These are phyloP conservation scores for Conus ventricosus DNA, from an alignment of 1,140 invertebrate species.

Conservation along the genomic window DNA sequence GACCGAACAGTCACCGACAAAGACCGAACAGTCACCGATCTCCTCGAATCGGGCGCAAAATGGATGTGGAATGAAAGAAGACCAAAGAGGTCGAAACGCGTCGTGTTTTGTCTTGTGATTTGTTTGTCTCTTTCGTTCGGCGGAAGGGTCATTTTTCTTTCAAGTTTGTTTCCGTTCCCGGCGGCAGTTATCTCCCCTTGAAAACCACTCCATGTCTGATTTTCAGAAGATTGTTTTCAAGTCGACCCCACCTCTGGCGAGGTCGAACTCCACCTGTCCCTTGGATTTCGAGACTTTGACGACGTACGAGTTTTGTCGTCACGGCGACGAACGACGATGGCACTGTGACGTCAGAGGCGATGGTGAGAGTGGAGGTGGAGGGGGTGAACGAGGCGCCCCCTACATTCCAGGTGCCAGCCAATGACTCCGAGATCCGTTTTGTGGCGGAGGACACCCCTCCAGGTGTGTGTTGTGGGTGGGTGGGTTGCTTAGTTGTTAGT, in stretches of 20 bases:
- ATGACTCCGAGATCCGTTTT: neutral
- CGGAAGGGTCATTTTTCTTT: too few relatives aligned
- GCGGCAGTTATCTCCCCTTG: too few relatives aligned
- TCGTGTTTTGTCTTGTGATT: too few relatives aligned
- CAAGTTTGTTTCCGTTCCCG: too few relatives aligned
- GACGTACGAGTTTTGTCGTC: constrained; percentile 10
- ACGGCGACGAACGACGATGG: constrained; percentile 12
- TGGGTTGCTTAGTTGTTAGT: neutral
- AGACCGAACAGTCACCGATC: too few relatives aligned
- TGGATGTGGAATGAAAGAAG: too few relatives aligned
- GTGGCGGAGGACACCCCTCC: neutral
- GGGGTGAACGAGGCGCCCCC: constrained; percentile 32
- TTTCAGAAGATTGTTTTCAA: neutral
- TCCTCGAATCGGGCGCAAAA: too few relatives aligned
- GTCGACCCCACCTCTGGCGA: constrained; percentile 5
- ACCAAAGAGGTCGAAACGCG: too few relatives aligned
- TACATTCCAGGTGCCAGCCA: neutral
- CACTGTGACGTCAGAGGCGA: constrained; percentile 18
- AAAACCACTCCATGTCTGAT: too few relatives aligned
- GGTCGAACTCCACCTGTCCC: neutral
- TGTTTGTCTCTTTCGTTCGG: too few relatives aligned
- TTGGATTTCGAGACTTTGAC: constrained; percentile 23
- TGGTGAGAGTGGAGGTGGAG: constrained; percentile 23
- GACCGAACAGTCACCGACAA: too few relatives aligned
- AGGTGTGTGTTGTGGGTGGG: constrained; percentile 2